phyloP scores from a whole-genome alignment of 2,888 invertebrate species.

The Calameuta idolon region DNA sequence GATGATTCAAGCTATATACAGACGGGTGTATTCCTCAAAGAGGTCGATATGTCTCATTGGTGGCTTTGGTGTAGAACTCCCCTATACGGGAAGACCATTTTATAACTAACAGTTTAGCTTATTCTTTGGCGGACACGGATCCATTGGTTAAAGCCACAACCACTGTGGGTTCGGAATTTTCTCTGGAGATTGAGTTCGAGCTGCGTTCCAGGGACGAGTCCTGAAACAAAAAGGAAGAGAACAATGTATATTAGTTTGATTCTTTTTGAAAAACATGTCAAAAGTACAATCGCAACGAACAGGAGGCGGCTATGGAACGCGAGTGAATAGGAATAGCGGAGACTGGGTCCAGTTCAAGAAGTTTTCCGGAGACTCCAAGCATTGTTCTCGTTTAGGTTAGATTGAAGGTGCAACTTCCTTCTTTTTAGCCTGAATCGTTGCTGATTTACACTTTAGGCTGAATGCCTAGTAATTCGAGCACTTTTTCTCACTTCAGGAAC shows the following conservation, averaged over 20 bases:
- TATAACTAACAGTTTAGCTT: slow-evolving; percentile 35
- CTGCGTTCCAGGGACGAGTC: slow-evolving; percentile 57
- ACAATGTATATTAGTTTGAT: background rate
- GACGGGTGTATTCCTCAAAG: slow-evolving; percentile 47
- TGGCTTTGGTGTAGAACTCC: slow-evolving; percentile 50
- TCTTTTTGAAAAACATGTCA: background rate
- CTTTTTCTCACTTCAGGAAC: slow-evolving; percentile 13
- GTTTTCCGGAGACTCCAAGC: background rate
- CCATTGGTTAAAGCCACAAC: slow-evolving; percentile 58
- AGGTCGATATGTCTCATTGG: slow-evolving; percentile 62
- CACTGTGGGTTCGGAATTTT: slow-evolving; percentile 47
- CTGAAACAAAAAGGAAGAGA: slow-evolving; percentile 38
- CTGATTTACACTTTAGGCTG: slow-evolving; percentile 16
- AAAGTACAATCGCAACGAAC: background rate
- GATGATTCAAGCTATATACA: slow-evolving; percentile 57
- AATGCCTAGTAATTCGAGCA: slow-evolving; percentile 20
- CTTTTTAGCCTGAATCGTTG: slow-evolving; percentile 8
- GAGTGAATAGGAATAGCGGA: background rate
- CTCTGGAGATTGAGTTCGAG: slow-evolving; percentile 47
- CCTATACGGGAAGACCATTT: slow-evolving; percentile 47
- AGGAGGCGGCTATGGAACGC: background rate
- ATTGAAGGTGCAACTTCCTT: background rate
- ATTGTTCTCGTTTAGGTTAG: background rate
- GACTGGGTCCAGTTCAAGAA: background rate
- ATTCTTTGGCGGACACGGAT: slow-evolving; percentile 61